Evolutionary conservation across 1,140 invertebrate genomes (phyloP).

Genomic region (Neodiprion pinetum): DNA sequence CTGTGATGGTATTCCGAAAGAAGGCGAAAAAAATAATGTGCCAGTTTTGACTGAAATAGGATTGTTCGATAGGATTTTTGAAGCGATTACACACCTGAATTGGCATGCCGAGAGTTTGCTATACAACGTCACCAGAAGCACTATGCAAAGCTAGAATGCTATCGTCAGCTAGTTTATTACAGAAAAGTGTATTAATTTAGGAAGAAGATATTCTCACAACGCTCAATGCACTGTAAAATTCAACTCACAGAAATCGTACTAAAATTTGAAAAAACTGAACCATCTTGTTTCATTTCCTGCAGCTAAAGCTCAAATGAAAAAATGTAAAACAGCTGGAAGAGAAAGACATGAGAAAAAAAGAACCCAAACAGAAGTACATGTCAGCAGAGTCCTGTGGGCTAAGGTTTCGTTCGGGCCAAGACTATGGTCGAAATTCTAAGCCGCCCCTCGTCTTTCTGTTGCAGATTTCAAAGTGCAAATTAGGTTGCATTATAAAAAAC

Average conservation of each 20-base stretch:
- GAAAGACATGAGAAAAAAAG: neutral
- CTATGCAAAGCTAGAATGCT: neutral
- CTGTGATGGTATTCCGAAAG: neutral
- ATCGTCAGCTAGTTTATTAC: constrained; percentile 41
- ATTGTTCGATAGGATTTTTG: neutral
- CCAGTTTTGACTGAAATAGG: neutral
- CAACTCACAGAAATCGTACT: constrained; percentile 29
- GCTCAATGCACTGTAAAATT: constrained; percentile 35
- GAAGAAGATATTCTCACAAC: constrained; percentile 36
- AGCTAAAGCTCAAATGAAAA: too few species aligned
- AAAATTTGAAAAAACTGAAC: neutral
- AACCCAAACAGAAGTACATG: neutral
- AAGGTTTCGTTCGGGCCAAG: neutral
- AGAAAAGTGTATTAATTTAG: constrained; percentile 49
- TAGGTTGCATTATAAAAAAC: constrained; percentile 10
- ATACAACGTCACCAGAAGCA: constrained; percentile 51
- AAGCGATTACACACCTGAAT: constrained; percentile 15
- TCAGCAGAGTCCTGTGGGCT: neutral
- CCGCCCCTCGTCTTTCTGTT: constrained; percentile 8
- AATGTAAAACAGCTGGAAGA: too few species aligned
- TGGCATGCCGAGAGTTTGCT: constrained; percentile 36
- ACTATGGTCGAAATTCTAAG: constrained; percentile 8
- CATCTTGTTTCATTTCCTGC: too few species aligned
- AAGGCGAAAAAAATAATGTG: constrained; percentile 22
- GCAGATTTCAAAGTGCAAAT: neutral